Conservation (phyloP, 2,888 invertebrate genomes). For the Coecobrya sp. region DNA sequence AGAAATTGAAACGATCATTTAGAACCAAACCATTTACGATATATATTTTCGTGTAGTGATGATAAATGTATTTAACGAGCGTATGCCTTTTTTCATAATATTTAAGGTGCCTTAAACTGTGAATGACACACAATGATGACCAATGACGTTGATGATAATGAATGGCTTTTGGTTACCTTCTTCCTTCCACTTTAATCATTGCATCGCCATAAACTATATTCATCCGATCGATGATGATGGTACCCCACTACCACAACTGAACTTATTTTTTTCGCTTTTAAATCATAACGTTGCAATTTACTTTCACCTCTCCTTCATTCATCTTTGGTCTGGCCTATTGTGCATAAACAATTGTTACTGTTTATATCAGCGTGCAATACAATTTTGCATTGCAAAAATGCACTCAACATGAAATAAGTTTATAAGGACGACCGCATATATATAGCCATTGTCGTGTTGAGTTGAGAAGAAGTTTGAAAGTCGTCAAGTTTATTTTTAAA, state of each 20-base stretch:
- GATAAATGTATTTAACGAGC: not conserved
- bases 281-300: not conserved
- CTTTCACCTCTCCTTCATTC: conserved; percentile 34
- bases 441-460: not conserved
- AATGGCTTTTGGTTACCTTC: not conserved
- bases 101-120: not conserved
- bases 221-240: not conserved
- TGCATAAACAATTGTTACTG: not conserved
- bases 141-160: not conserved
- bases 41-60: not conserved
- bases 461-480: conserved; percentile 13
- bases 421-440: not conserved
- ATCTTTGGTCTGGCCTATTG: not conserved
- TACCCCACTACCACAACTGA: not conserved
- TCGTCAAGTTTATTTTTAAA: conserved; percentile 34
- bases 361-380: not conserved
- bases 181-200: not conserved
- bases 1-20: not conserved
- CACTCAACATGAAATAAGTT: not conserved
- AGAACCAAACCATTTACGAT: not conserved
- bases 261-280: not conserved
- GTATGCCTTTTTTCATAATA: not conserved
- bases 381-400: not conserved
- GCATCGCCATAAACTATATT: not conserved
- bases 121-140: not conserved